Evolutionary conservation across 2,797 vertebrate species (phyloP).

Genomic region (Lycodopsis pacificus): DNA sequence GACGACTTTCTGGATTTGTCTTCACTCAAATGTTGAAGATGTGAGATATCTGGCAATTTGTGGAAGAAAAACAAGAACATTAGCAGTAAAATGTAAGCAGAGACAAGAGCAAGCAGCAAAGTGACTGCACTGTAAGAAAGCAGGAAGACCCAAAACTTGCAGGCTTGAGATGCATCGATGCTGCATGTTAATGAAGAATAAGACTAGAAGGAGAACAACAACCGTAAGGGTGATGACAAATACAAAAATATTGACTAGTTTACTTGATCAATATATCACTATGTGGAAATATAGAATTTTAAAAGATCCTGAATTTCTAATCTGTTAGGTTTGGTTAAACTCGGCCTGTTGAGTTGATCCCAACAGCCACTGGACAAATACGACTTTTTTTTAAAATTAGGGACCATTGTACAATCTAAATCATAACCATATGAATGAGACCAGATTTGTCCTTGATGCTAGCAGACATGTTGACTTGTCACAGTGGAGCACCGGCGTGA

Average conservation of each 20-base stretch:
- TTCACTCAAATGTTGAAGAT: no score
- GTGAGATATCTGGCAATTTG: no score
- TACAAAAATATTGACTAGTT: not conserved
- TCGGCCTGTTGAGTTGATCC: not conserved
- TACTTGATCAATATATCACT: not conserved
- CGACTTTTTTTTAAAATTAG: not conserved
- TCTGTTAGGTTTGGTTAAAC: not conserved
- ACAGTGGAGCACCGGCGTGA: not conserved
- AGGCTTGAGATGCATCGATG: constrained; percentile 44
- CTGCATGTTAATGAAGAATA: constrained; percentile 50
- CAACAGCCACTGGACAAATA: not conserved
- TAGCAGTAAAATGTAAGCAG: no score
- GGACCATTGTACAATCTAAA: not conserved
- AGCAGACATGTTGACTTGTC: not conserved
- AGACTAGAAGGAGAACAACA: constrained; percentile 1
- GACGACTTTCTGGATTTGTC: no score
- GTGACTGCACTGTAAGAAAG: no score
- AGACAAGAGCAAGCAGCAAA: no score
- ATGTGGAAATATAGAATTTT: not conserved
- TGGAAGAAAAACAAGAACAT: no score
- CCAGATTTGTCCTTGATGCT: not conserved
- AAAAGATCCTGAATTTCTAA: not conserved
- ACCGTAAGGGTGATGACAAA: not conserved
- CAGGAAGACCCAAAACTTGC: no score
- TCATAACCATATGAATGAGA: not conserved